phyloP scores from a whole-genome alignment of 2,888 invertebrate species.

The Eupithecia pulchellata region DNA sequence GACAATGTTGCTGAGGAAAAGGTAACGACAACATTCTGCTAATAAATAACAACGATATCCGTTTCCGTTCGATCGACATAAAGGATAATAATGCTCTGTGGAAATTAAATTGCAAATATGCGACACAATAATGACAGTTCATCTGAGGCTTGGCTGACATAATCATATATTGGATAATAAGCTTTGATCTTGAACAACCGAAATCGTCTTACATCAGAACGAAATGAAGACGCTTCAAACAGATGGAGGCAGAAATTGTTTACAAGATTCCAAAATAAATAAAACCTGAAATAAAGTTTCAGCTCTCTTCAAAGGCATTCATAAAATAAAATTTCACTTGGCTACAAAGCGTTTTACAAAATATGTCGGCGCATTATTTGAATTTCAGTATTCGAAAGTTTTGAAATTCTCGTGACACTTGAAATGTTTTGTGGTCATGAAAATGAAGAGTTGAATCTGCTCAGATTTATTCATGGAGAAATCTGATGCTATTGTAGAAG shows the following conservation, averaged over 20 bases:
- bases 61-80: slow-evolving; percentile 14
- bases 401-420: slow-evolving; percentile 20
- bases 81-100: slow-evolving; percentile 13
- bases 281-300: slow-evolving; percentile 33
- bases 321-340: slow-evolving; percentile 39
- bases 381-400: slow-evolving; percentile 35
- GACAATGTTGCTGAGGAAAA: slow-evolving; percentile 18
- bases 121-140: neutral
- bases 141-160: neutral
- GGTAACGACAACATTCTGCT: slow-evolving; percentile 14
- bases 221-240: neutral
- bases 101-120: slow-evolving; percentile 8
- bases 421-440: slow-evolving; percentile 26
- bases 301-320: slow-evolving; percentile 41
- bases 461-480: slow-evolving; percentile 13
- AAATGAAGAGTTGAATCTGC: slow-evolving; percentile 16
- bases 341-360: slow-evolving; percentile 31
- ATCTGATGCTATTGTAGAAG: neutral
- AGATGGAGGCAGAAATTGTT: neutral
- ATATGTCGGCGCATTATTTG: slow-evolving; percentile 28
- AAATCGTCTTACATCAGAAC: neutral
- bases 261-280: slow-evolving; percentile 21
- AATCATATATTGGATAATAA: neutral
- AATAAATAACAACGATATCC: slow-evolving; percentile 23
- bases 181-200: neutral